Evolutionary conservation across 2,888 invertebrate species (phyloP).

Genomic region (Cactoblastis cactorum): DNA sequence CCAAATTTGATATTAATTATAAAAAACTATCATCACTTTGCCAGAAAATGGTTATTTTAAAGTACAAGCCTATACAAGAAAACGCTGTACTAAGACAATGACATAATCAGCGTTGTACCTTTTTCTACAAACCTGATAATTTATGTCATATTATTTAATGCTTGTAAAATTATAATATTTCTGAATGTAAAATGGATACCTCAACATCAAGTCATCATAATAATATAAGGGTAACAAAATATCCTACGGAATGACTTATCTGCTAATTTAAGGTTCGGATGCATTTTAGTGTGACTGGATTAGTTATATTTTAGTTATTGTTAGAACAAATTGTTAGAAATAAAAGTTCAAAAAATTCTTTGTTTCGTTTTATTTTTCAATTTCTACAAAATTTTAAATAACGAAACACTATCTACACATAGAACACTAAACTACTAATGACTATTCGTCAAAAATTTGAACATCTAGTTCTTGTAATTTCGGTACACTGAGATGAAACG

Average conservation of each 20-base stretch:
- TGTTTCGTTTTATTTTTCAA: conserved; percentile 26
- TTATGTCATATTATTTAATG: too few species aligned
- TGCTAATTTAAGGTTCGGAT: conserved; percentile 19
- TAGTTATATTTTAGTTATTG: conserved; percentile 40
- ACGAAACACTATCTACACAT: conserved; percentile 29
- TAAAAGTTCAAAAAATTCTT: conserved; percentile 37
- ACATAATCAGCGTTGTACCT: too few species aligned
- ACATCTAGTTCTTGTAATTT: too few species aligned
- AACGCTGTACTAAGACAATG: too few species aligned
- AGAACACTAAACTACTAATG: conserved; percentile 18
- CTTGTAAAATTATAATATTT: not conserved
- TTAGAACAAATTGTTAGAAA: conserved; percentile 48
- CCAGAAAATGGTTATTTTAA: too few species aligned
- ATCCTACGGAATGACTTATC: not conserved
- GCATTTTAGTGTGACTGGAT: conserved; percentile 46
- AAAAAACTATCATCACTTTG: too few species aligned
- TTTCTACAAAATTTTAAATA: conserved; percentile 24
- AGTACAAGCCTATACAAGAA: too few species aligned
- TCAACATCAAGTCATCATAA: not conserved
- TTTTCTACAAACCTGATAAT: too few species aligned
- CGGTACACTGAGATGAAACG: too few species aligned
- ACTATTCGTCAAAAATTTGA: not conserved
- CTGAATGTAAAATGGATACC: not conserved
- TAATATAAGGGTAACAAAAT: not conserved
- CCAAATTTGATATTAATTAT: too few species aligned